Evolutionary conservation across 2,797 vertebrate species (phyloP).

Genomic region (Pseudotriccus pelzelni): DNA sequence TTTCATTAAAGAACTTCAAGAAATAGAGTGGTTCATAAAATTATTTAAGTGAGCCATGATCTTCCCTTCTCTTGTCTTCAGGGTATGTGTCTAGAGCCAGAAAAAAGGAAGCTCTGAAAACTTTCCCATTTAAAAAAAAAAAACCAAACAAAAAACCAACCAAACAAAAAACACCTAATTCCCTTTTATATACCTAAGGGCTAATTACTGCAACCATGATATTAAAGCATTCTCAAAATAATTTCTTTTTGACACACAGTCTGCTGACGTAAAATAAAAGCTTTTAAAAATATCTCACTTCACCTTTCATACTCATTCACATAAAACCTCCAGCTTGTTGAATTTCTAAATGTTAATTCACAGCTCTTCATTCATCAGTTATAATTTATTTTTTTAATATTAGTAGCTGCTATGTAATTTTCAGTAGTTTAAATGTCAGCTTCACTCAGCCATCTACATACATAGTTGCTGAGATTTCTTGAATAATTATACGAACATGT

Average conservation of each 20-base stretch:
- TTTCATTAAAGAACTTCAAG: background rate
- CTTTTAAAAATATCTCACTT: conserved; percentile 32
- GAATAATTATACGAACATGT: background rate
- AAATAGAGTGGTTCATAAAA: background rate
- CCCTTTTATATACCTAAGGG: background rate
- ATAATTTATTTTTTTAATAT: background rate
- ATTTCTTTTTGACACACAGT: conserved; percentile 14
- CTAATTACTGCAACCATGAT: conserved; percentile 14
- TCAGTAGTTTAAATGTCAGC: conserved; percentile 23
- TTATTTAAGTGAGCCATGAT: background rate
- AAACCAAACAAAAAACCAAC: background rate
- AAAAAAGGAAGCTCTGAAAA: background rate
- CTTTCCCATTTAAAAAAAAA: background rate
- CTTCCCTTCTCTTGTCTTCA: background rate
- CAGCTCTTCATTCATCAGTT: background rate
- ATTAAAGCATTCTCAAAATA: conserved; percentile 18
- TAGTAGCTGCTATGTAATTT: conserved; percentile 5
- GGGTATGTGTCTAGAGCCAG: background rate
- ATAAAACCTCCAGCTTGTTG: background rate
- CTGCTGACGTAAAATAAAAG: background rate
- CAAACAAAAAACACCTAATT: accelerated
- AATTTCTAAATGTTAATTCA: conserved; percentile 55
- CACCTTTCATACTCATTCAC: conserved; percentile 27
- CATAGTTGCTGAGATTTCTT: background rate
- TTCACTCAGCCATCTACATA: background rate